Percentiles rank a stretch among this genome's conserved stretches.
These are phyloP conservation scores for Potamilus streckersoni DNA, from an alignment of 1,140 invertebrate genomes.

Conservation along the genomic window DNA sequence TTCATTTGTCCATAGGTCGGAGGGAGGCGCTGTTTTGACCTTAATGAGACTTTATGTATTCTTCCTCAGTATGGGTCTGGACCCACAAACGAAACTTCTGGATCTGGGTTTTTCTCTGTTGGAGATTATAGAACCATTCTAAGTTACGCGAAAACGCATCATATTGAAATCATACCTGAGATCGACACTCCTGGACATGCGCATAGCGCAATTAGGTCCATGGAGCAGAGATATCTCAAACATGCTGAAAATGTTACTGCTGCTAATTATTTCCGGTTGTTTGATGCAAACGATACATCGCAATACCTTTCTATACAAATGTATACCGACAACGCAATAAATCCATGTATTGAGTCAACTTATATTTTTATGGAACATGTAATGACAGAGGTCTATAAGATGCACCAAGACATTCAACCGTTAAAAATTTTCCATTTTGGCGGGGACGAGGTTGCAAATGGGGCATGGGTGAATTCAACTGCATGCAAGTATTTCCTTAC, in stretches of 20 bases:
- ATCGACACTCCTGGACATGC: slow-evolving; percentile 52
- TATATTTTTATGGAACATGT: slow-evolving; percentile 37
- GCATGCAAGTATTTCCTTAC: slow-evolving; percentile 14
- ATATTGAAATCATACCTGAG: slow-evolving; percentile 49
- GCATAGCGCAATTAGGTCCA: slow-evolving; percentile 43
- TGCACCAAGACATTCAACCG: slow-evolving; percentile 40
- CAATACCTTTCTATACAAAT: slow-evolving; percentile 40
- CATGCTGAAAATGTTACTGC: slow-evolving; percentile 1
- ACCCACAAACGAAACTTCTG: slow-evolving; percentile 40
- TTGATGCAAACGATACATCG: slow-evolving; percentile 42
- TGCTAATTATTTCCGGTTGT: slow-evolving; percentile 32
- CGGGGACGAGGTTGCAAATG: slow-evolving; percentile 49
- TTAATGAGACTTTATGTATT: slow-evolving; percentile 45
- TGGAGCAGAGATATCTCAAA: slow-evolving; percentile 34
- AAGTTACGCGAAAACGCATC: slow-evolving; percentile 27
- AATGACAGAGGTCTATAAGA: not conserved
- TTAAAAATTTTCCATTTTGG: slow-evolving; percentile 46
- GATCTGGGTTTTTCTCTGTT: slow-evolving; percentile 45
- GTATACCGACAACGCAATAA: slow-evolving; percentile 45
- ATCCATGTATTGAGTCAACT: slow-evolving; percentile 41
- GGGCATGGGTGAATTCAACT: slow-evolving; percentile 36
- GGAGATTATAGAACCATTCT: slow-evolving; percentile 41
- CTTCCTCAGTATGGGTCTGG: slow-evolving; percentile 59
- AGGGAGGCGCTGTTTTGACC: slow-evolving; percentile 53
- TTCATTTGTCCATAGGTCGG: slow-evolving; percentile 42